A percentile compares a stretch with the other conserved stretches of the same genome.
Evolutionary conservation across 2,113 vertebrate genomes (phyloP).

Genomic region (Rhizomys pruinosus): DNA sequence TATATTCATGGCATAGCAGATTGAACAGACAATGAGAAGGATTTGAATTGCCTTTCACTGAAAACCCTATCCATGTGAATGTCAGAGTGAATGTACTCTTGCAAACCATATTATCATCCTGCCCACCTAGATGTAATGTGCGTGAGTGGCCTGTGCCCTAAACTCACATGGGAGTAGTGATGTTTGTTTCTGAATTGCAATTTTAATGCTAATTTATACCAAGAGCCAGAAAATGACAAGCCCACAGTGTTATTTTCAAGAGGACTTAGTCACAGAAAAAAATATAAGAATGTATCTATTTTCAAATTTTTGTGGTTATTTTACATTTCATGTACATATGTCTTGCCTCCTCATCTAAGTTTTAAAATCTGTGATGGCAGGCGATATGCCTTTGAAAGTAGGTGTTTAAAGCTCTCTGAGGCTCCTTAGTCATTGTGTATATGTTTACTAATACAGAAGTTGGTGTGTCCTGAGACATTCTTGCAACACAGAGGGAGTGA

Average conservation of each 20-base stretch:
- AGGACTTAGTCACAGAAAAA: conserved; percentile 72
- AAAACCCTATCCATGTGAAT: conserved; percentile 69
- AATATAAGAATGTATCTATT: conserved; percentile 62
- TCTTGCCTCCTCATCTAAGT: conserved; percentile 54
- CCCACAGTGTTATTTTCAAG: conserved; percentile 64
- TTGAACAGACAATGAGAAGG: conserved; percentile 71
- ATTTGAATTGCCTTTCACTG: conserved; percentile 67
- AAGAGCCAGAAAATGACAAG: conserved; percentile 40
- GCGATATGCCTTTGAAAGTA: conserved; percentile 48
- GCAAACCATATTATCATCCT: conserved; percentile 37
- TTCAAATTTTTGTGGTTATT: conserved; percentile 71
- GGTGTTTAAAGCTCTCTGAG: conserved; percentile 16
- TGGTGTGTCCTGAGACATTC: neutral
- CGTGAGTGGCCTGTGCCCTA: conserved; percentile 18
- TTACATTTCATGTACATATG: conserved; percentile 77
- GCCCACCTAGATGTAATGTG: conserved; percentile 53
- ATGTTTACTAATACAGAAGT: conserved; percentile 8
- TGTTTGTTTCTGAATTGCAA: conserved; percentile 52
- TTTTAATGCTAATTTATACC: conserved; percentile 61
- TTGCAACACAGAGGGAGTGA: neutral
- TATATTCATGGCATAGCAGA: conserved; percentile 71
- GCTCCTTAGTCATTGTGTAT: conserved; percentile 3
- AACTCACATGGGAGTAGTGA: conserved; percentile 45
- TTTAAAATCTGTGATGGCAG: conserved; percentile 62
- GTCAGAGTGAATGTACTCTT: conserved; percentile 55